Base-by-base conservation (phyloP, 2,888 invertebrate species). In the Alentia gelatinosa region DNA sequence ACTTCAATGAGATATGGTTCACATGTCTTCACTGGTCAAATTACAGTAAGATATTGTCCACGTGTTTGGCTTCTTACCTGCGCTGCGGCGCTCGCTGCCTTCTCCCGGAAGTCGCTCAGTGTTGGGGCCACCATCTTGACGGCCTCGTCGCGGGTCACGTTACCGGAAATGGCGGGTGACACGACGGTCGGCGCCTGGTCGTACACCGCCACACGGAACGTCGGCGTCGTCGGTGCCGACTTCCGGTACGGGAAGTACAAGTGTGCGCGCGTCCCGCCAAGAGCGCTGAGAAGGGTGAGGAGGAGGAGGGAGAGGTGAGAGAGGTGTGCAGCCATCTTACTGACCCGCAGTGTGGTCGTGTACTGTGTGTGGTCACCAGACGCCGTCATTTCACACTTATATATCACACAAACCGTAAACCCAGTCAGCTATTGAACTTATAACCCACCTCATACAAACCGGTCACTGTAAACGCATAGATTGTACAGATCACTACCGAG, bases 181-280 rank as follows among this genome's bases (percentile, higher is more conserved):
- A 19, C 9, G n/a, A 30, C 56, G 23, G 33, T 5, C 3, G 89
- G 89, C 5, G 89, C 89, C 39, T 89, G 50, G 63, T 89, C 89
- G 15, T 33, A 56, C 35, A 56, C 89, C 5, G 89, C 89, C 26
- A 56, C 89, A n/a, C 35, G 30, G 89, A 56, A 89, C 1, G 89
- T 89, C 63, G 26, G 4, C 37, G 56, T 56, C 12, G 68, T n/a
- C 68, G 68, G 68, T 30, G 23, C 1, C n/a, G 68, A 30, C 26
- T 68, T 68, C 4, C 12, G 23, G 26, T 68, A 68, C n/a, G 56
- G 56, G 19, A n/a, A n/a, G n/a, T n/a, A n/a, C n/a, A n/a, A n/a
- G n/a, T n/a, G n/a, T n/a, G n/a, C n/a, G n/a, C n/a, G n/a, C n/a
- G n/a, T n/a, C n/a, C n/a, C n/a, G n/a, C n/a, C n/a, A n/a, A n/a